phyloP scores from a whole-genome alignment of 92 coral and sea anemone species.

The Porites cylindrica region DNA sequence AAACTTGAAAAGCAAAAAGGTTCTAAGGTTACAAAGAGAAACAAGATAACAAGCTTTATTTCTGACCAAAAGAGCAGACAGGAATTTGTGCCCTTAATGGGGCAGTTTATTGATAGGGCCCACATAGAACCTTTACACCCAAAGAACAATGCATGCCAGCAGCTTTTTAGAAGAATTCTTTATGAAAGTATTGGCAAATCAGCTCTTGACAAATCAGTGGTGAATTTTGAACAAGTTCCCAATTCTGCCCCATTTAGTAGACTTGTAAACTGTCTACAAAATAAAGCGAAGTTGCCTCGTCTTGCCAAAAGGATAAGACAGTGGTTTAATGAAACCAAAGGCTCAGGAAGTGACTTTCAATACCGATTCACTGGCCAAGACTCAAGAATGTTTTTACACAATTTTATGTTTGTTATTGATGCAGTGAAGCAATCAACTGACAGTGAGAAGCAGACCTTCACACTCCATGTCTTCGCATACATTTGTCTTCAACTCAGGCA shows the following conservation, averaged over 20 bases:
- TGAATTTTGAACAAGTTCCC: constrained; percentile 63
- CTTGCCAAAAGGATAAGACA: constrained; percentile 38
- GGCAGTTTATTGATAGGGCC: constrained; percentile 63
- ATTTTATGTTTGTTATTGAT: constrained; percentile 59
- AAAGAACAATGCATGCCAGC: constrained; percentile 77
- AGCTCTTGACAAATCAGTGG: constrained; percentile 38
- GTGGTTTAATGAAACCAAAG: constrained; percentile 62
- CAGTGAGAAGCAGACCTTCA: constrained; percentile 41
- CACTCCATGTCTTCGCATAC: constrained; percentile 61
- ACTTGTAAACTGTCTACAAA: constrained; percentile 70
- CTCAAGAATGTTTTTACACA: constrained; percentile 51
- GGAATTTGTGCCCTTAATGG: constrained; percentile 73
- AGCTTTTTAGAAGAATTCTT: constrained; percentile 63
- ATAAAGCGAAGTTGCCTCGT: constrained; percentile 42
- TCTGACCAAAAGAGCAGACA: constrained; percentile 59
- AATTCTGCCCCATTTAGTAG: constrained; percentile 61
- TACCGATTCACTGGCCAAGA: constrained; percentile 63
- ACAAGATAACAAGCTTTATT: constrained; percentile 56
- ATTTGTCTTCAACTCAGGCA: constrained; percentile 52
- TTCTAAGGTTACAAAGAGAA: constrained; percentile 52
- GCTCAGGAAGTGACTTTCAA: constrained; percentile 28
- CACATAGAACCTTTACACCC: constrained; percentile 61
- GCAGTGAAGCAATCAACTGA: constrained; percentile 45
- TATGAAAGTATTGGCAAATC: constrained; percentile 73
- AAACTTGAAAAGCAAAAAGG: constrained; percentile 52